phyloP scores from a whole-genome alignment of 2,888 invertebrate species.

The Apotomis betuletana region DNA sequence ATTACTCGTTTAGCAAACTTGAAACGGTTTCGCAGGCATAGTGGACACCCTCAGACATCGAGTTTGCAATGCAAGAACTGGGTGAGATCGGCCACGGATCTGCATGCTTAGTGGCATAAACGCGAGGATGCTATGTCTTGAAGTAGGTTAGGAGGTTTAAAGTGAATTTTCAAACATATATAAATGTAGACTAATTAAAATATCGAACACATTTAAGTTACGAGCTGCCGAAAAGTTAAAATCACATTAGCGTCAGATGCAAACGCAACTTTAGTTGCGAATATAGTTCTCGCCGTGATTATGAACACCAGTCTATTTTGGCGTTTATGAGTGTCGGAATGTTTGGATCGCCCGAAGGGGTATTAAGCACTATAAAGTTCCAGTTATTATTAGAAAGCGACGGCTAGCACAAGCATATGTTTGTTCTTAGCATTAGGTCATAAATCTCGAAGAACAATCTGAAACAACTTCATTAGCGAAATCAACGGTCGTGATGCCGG shows the following conservation, averaged over 20 bases:
- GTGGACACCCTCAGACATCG: too few species aligned
- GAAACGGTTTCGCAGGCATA: too few species aligned
- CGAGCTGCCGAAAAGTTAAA: background rate
- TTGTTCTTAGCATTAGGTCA: slow-evolving; percentile 66
- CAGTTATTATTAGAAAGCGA: slow-evolving; percentile 73
- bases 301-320: slow-evolving; percentile 46
- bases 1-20: too few species aligned
- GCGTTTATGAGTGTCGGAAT: slow-evolving; percentile 59
- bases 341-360: slow-evolving; percentile 64
- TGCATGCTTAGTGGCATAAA: too few species aligned
- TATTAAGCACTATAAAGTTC: slow-evolving; percentile 69
- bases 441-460: slow-evolving; percentile 72
- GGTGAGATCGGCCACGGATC: too few species aligned
- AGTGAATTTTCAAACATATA: too few species aligned
- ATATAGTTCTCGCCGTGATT: slow-evolving; percentile 33
- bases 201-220: too few species aligned
- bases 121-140: too few species aligned
- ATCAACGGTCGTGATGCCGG: slow-evolving; percentile 58
- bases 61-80: too few species aligned
- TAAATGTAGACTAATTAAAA: too few species aligned
- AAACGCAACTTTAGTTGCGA: slow-evolving; percentile 29
- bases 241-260: background rate
- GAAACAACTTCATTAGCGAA: slow-evolving; percentile 77
- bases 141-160: too few species aligned
- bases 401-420: slow-evolving; percentile 73